A percentile compares a stretch with the other conserved stretches of the same genome.
phyloP scores from a whole-genome alignment of 2,797 vertebrate species.

The Coendou prehensilis region DNA sequence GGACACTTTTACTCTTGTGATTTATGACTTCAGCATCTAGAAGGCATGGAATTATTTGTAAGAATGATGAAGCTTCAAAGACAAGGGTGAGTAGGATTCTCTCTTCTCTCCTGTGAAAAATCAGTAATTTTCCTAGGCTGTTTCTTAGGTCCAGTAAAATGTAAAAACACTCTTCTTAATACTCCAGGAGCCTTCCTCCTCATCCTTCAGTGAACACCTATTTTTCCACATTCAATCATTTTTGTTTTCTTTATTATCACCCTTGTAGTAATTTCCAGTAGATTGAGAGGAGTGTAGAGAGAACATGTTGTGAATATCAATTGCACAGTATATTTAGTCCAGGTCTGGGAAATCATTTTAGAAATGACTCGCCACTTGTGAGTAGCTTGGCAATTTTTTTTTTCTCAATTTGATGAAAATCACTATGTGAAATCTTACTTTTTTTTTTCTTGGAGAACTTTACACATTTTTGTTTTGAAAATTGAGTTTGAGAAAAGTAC shows the following conservation, averaged over 20 bases:
- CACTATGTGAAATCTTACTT: conserved; percentile 1
- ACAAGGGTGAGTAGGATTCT: background rate
- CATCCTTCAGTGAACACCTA: background rate
- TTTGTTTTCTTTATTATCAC: conserved; percentile 78
- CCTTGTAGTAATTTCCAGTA: conserved; percentile 65
- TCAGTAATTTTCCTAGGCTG: background rate
- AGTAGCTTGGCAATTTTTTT: background rate
- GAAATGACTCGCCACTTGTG: background rate
- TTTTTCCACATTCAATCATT: conserved; percentile 51
- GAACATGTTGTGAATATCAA: conserved; percentile 63
- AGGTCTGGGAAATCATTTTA: conserved; percentile 50
- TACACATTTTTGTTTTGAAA: conserved; percentile 54
- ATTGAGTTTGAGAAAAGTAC: conserved; percentile 13
- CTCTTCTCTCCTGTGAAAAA: background rate
- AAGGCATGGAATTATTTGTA: background rate
- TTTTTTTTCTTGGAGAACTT: background rate
- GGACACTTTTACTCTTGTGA: background rate
- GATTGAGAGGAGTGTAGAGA: background rate
- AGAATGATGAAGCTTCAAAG: background rate
- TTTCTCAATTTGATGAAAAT: conserved; percentile 21
- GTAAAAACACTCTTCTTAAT: background rate
- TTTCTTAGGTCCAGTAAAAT: background rate
- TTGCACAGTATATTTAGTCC: conserved; percentile 7
- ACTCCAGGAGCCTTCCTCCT: background rate
- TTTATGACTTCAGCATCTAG: background rate